Evolutionary conservation across 2,113 vertebrate genomes (phyloP).

Genomic region (Melanerpes formicivorus): DNA sequence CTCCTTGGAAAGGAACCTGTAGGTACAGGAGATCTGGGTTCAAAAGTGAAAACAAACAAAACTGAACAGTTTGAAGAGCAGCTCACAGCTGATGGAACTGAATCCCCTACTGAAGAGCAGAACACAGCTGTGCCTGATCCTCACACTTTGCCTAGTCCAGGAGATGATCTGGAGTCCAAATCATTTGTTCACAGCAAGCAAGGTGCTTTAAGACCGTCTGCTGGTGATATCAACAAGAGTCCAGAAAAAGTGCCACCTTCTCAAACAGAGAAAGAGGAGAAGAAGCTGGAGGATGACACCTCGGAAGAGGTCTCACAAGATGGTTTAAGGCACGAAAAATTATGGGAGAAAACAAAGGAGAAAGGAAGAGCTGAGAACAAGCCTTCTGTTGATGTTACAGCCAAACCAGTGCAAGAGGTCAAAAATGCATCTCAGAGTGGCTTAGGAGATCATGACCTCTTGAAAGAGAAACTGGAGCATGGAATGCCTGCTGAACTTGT

Average conservation of each 20-base stretch:
- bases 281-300: not conserved
- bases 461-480: not conserved
- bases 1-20: not conserved
- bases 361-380: not conserved
- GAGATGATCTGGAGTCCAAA: not conserved
- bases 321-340: not conserved
- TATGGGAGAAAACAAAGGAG: not conserved
- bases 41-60: not conserved
- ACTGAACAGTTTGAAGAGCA: not conserved
- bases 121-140: not conserved
- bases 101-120: not conserved
- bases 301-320: conserved; percentile 24
- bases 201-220: conserved; percentile 1
- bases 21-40: not conserved
- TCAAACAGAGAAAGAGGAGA: conserved; percentile 1
- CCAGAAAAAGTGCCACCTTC: not conserved
- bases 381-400: not conserved
- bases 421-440: not conserved
- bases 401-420: not conserved
- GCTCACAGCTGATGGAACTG: not conserved
- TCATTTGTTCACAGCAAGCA: not conserved
- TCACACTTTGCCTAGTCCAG: not conserved
- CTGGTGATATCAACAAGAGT: not conserved
- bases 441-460: not conserved
- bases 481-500: not conserved